phyloP scores from a whole-genome alignment of 2,888 invertebrate species.

The Drosophila pseudotalamancana region DNA sequence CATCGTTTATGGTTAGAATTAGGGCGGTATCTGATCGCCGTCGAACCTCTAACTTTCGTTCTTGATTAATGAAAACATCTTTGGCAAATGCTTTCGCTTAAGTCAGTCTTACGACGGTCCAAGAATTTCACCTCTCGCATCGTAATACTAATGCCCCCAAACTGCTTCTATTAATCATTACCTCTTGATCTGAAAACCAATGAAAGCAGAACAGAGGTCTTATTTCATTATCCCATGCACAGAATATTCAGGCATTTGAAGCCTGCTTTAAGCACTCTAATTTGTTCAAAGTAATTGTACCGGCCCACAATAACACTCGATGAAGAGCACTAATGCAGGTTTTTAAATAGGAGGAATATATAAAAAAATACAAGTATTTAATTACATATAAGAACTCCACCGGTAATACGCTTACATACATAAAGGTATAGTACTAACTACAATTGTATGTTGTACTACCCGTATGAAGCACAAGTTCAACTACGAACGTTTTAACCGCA shows the following conservation, averaged over 20 bases:
- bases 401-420: constrained; percentile 45
- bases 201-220: constrained; percentile 51
- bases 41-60: too few relatives aligned
- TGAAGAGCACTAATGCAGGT: constrained; percentile 49
- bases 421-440: constrained; percentile 45
- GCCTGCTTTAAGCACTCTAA: constrained; percentile 46
- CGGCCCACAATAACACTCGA: constrained; percentile 49
- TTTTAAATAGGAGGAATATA: constrained; percentile 49
- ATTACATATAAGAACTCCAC: constrained; percentile 43
- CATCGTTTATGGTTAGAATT: too few relatives aligned
- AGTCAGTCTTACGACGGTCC: too few relatives aligned
- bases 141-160: too few relatives aligned
- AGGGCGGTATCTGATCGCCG: too few relatives aligned
- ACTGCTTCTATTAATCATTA: constrained; percentile 51
- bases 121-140: too few relatives aligned
- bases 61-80: too few relatives aligned
- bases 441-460: constrained; percentile 44
- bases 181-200: constrained; percentile 52
- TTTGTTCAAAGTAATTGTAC: constrained; percentile 55
- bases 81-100: too few relatives aligned
- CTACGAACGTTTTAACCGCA: constrained; percentile 87
- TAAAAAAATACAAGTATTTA: constrained; percentile 43
- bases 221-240: too few relatives aligned
- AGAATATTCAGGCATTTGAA: too few relatives aligned
- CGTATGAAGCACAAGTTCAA: constrained; percentile 56